Evolutionary conservation across 2,113 vertebrate species (phyloP), one percentile per base, ranked within the genome.

Genomic region (Stigmatopora argus): DNA sequence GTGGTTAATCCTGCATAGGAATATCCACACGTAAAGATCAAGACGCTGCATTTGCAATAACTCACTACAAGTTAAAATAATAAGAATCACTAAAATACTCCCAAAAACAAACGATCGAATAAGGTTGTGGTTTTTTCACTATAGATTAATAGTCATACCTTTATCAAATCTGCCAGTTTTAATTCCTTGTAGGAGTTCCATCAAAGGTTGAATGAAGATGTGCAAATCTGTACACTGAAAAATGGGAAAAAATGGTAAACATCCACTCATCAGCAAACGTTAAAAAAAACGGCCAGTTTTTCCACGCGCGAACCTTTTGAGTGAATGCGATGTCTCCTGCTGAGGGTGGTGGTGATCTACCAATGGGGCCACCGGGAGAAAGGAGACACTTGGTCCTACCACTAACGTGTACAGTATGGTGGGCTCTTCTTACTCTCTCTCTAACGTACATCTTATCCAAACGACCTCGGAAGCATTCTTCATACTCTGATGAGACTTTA

Each of bases 141-240:
- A 23, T 19, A 55, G 14, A 26, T 67, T 23, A 62, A 61, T 11
- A 19, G 62, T 41, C 71, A 31, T 71, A 95, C 95, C 94, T 93
- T 86, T 92, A 21, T 93, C 90, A 58, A 92, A 96, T 17, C 93
- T 85, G 4, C 95, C 95, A 8, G 74, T 91, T 76, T 93, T 93
- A 21, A 97, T 75, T 48, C 94, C 90, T 6, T 91, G 88, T 5
- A 96, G 89, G 62, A 97, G 90, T 52, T 91, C 88, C 0, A 89
- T 76, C 67, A 97, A 85, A 0, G 94, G 94, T 19, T 70, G 81
- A 60, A 94, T 89, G 72, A 93, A 97, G 26, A 87, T 92, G 14
- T 85, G 90, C 58, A 97, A 90, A 75, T 94, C 94, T 69, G 69
- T 81, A 80, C 94, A 96, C 95, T 97, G 83, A 0, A 49, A 79